A percentile compares a stretch with the other conserved stretches of the same genome.
These are phyloP conservation scores for Tarsius wallacei DNA, from an alignment of 2,797 vertebrate genomes.

Conservation along the genomic window DNA sequence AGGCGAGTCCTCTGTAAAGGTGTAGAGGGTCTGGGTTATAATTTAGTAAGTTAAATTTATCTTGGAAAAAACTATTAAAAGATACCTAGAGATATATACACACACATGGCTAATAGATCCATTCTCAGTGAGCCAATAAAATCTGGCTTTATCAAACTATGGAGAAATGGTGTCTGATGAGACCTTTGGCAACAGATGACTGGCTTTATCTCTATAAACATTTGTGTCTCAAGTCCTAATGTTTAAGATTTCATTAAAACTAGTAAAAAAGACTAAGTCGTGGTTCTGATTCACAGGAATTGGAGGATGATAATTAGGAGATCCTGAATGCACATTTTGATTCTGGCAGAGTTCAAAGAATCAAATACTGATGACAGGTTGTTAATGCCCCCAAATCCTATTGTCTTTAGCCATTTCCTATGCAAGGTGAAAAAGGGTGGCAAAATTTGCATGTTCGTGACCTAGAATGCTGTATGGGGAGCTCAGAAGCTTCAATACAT, in stretches of 20 bases:
- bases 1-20: slow-evolving; percentile 25
- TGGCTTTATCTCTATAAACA: neutral
- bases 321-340: neutral
- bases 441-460: neutral
- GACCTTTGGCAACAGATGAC: neutral
- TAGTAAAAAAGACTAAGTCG: neutral
- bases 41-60: slow-evolving; percentile 8
- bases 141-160: neutral
- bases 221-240: neutral
- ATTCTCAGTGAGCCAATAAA: slow-evolving; percentile 9
- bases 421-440: neutral
- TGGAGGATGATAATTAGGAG: slow-evolving; percentile 16
- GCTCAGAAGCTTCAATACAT: neutral
- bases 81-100: neutral
- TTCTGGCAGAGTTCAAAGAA: slow-evolving; percentile 11
- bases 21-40: neutral
- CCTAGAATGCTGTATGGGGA: neutral
- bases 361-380: neutral
- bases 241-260: slow-evolving; percentile 40
- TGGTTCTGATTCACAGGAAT: slow-evolving; percentile 22
- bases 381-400: neutral
- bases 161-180: neutral
- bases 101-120: neutral
- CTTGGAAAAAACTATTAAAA: neutral
- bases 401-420: slow-evolving; percentile 25